A percentile compares a stretch with the other conserved stretches of the same genome.
Evolutionary conservation across 1,140 invertebrate genomes (phyloP).

Genomic region (Dryas iulia): DNA sequence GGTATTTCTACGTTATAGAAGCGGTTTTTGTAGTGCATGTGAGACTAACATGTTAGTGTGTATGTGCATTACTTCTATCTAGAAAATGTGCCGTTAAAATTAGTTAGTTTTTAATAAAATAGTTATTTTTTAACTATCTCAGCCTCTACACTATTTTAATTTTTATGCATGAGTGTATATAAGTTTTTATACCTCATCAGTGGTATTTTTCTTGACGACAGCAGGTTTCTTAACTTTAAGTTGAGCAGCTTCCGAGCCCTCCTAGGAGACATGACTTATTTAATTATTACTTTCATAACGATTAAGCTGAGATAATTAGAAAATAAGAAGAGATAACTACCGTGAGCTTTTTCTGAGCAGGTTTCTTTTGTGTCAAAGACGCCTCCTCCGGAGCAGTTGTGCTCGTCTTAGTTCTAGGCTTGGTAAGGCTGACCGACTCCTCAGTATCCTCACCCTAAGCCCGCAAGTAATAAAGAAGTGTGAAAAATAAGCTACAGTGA

Average conservation of each 20-base stretch:
- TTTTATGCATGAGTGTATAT: slow-evolving; percentile 4
- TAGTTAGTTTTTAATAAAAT: slow-evolving; percentile 14
- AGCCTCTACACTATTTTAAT: slow-evolving; percentile 24
- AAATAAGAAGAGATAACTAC: slow-evolving; percentile 52
- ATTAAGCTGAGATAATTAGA: slow-evolving; percentile 64
- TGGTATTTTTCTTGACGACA: slow-evolving; percentile 63
- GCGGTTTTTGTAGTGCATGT: slow-evolving; percentile 47
- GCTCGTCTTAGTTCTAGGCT: slow-evolving; percentile 72
- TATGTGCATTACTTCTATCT: slow-evolving; percentile 41
- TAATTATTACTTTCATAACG: slow-evolving; percentile 4
- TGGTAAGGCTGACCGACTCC: slow-evolving; percentile 68
- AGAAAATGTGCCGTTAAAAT: slow-evolving; percentile 44
- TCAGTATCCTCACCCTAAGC: slow-evolving; percentile 70
- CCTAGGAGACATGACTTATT: slow-evolving; percentile 43
- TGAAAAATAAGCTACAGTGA: slow-evolving; percentile 10
- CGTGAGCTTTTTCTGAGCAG: slow-evolving; percentile 72
- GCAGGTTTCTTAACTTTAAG: slow-evolving; percentile 76
- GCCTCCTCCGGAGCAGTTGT: slow-evolving; percentile 74
- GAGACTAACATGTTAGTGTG: slow-evolving; percentile 49
- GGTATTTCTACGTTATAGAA: slow-evolving; percentile 44
- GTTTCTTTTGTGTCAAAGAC: slow-evolving; percentile 74
- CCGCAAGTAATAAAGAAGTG: slow-evolving; percentile 35
- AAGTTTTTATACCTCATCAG: slow-evolving; percentile 58
- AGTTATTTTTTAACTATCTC: slow-evolving; percentile 49
- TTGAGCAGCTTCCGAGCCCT: slow-evolving; percentile 65